Evolutionary conservation across 53 echinoderm and acorn worm genomes (phyloP).

Genomic region (Paelopatides confundens): DNA sequence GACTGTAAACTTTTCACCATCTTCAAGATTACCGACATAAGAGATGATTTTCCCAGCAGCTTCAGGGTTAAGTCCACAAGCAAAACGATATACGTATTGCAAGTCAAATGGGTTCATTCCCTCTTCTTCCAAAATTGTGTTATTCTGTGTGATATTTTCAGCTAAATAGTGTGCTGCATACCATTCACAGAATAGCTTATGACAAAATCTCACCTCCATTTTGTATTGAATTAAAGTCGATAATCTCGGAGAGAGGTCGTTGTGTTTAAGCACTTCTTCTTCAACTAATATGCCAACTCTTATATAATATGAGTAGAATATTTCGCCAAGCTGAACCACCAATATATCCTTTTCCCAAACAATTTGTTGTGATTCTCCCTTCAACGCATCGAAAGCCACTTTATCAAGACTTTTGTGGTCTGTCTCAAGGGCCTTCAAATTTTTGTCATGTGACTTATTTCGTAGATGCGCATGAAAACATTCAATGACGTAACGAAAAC

Average conservation of each 20-base stretch:
- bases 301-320: not conserved
- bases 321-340: not conserved
- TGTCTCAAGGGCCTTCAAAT: not conserved
- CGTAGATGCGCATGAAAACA: conserved; percentile 13
- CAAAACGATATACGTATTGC: conserved; percentile 10
- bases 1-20: conserved; percentile 7
- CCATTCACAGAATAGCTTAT: conserved; percentile 18
- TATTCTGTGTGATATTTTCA: not conserved
- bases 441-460: not conserved
- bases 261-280: not conserved
- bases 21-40: not conserved
- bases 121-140: not conserved
- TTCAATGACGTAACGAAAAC: conserved; percentile 3
- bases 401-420: not conserved
- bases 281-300: conserved; percentile 20
- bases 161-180: conserved; percentile 13
- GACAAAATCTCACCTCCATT: conserved; percentile 25
- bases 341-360: conserved; percentile 3
- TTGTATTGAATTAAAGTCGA: conserved; percentile 18
- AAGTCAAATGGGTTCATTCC: conserved; percentile 14
- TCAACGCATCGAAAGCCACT: not conserved
- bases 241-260: too few relatives aligned
- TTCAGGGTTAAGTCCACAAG: conserved; percentile 24
- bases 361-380: not conserved
- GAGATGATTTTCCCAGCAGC: not conserved